Evolutionary conservation across 2,797 vertebrate genomes (phyloP).

Genomic region (Sparidentex hasta): DNA sequence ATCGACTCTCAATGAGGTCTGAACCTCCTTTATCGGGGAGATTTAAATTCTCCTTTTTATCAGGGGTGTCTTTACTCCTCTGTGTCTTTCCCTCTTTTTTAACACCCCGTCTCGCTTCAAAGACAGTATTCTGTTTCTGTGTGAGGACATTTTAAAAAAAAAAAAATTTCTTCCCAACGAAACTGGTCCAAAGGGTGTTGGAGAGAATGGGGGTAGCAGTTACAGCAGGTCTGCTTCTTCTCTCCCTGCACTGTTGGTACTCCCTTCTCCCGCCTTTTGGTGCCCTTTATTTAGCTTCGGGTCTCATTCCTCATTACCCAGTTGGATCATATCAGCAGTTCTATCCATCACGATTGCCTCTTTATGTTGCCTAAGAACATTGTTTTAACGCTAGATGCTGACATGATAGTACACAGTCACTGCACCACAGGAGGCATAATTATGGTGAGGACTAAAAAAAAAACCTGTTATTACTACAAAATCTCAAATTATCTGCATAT

Average conservation of each 20-base stretch:
- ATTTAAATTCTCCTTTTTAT: conserved; percentile 34
- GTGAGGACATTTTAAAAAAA: neutral
- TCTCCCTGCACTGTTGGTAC: neutral
- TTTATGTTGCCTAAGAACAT: neutral
- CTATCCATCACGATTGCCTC: neutral
- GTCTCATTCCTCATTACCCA: neutral
- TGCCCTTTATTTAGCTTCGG: neutral
- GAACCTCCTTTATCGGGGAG: conserved; percentile 54
- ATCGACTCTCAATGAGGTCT: conserved; percentile 67
- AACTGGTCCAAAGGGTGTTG: neutral
- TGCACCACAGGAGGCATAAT: neutral
- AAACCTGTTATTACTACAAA: neutral
- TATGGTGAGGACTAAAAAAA: neutral
- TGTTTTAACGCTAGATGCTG: neutral
- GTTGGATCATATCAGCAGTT: neutral
- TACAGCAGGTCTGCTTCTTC: conserved; percentile 12
- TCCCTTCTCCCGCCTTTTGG: neutral
- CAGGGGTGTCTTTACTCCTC: conserved; percentile 15
- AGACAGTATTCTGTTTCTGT: conserved; percentile 22
- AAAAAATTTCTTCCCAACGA: neutral
- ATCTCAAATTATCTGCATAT: neutral
- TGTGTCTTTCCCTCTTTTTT: conserved; percentile 20
- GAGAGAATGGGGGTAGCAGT: neutral
- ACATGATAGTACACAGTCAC: neutral
- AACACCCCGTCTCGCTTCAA: neutral